Evolutionary conservation across 2,797 vertebrate species (phyloP).

Genomic region (Onychomys arenicola): DNA sequence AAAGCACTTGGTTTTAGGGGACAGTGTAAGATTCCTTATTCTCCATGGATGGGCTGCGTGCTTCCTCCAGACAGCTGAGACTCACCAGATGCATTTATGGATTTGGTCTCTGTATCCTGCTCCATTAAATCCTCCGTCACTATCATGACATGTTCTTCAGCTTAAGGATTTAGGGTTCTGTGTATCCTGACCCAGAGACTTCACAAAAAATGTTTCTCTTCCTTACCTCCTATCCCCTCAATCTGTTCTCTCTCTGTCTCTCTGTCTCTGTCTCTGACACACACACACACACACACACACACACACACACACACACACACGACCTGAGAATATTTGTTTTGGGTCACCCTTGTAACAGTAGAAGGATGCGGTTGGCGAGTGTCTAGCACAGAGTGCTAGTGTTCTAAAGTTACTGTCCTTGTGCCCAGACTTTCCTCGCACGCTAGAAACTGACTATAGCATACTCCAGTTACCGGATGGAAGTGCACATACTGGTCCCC

Average conservation of each 20-base stretch:
- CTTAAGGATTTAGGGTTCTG: conserved; percentile 4
- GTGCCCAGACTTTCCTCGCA: neutral
- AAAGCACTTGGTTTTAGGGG: conserved; percentile 22
- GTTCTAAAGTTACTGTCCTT: neutral
- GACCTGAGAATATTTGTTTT: conserved; percentile 33
- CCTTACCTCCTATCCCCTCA: neutral
- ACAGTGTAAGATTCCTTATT: neutral
- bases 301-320: neutral
- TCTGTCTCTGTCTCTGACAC: neutral
- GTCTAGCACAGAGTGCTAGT: conserved; percentile 11
- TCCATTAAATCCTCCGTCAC: neutral
- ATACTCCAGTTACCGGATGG: neutral
- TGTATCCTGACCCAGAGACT: neutral
- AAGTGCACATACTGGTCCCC: neutral
- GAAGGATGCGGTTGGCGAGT: neutral
- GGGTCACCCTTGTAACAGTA: neutral
- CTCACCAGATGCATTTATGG: neutral
- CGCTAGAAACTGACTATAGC: neutral
- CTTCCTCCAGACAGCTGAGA: conserved; percentile 34
- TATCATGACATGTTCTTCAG: neutral
- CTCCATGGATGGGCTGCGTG: neutral
- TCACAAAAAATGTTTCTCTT: neutral
- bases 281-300: neutral
- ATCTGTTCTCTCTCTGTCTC: neutral
- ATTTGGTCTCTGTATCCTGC: conserved; percentile 44